Percentiles rank a stretch among this genome's conserved stretches.
These are phyloP conservation scores for Telmatherina bonti DNA, from an alignment of 2,797 vertebrate species.

Conservation along the genomic window DNA sequence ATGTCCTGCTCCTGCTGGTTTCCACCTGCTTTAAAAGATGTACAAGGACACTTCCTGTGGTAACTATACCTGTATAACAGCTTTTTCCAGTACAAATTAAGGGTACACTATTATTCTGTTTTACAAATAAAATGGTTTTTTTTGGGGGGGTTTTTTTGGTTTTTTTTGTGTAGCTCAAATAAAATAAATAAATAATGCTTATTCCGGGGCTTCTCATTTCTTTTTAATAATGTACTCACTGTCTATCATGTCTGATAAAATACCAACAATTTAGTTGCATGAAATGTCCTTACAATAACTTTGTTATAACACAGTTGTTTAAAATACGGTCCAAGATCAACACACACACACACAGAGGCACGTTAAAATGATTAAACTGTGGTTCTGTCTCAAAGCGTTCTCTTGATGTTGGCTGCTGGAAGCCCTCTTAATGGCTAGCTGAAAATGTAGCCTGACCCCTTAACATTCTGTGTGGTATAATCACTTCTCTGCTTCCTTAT, in stretches of 20 bases:
- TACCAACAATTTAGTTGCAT: too few relatives aligned
- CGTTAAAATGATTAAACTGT: background rate
- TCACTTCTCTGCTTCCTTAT: conserved; percentile 25
- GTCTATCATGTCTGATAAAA: too few relatives aligned
- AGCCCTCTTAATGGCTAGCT: conserved; percentile 33
- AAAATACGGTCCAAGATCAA: background rate
- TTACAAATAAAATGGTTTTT: too few relatives aligned
- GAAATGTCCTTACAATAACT: too few relatives aligned
- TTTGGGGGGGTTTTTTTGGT: too few relatives aligned
- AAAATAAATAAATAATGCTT: too few relatives aligned
- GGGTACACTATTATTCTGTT: too few relatives aligned
- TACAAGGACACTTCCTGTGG: conserved; percentile 24
- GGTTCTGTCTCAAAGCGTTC: conserved; percentile 22
- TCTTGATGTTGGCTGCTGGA: conserved; percentile 41
- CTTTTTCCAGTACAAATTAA: too few relatives aligned
- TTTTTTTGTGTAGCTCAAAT: too few relatives aligned
- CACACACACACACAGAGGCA: background rate
- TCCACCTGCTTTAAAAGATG: conserved; percentile 63
- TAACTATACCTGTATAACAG: conserved; percentile 14
- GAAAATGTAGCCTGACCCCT: conserved; percentile 37
- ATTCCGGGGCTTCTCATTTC: too few relatives aligned
- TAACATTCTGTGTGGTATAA: conserved; percentile 53
- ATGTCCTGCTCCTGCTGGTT: conserved; percentile 51
- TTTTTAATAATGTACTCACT: too few relatives aligned
- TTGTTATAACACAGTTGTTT: too few relatives aligned